Base-by-base conservation (phyloP, 2,797 vertebrate genomes). In the Helostoma temminkii region DNA sequence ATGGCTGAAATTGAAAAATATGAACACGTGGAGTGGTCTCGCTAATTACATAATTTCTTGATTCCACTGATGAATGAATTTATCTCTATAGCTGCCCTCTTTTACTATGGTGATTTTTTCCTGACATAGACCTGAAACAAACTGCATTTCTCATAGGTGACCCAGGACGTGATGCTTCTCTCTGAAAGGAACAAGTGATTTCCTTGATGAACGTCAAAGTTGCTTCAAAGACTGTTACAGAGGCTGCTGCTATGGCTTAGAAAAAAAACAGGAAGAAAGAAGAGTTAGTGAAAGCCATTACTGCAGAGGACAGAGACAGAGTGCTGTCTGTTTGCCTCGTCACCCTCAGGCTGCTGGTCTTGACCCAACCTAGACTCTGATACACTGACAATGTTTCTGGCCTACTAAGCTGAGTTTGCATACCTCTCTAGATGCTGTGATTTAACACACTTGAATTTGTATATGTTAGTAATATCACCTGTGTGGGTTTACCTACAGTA, bases 1-100 rank as follows among this genome's bases (percentile, higher is more conserved):
- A 80, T 53, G 49, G 22, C 12, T 25, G 42, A 37, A 69, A 70
- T 70, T 71, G 74, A 66, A 88, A 85, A 81, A 79, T 71, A 83
- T 52, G 60, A 82, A 74, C 72, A 75, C 9, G 22, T 54, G 47
- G 37, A 74, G 46, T 79, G 72, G 66, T 80, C 78, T 64, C 68
- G 67, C 62, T 81, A 79, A 88, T 79, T 65, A 74, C 28, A 48
- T 76, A 76, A 66, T 9, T 74, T 81, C 45, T 70, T 72, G 36
- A 66, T 62, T 58, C 28, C 53, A 55, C 71, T 71, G 22, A 67
- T 61, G 41, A 63, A 70, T 70, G 43, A 4, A 52, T 83, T 75
- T 10, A 73, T 66, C 36, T 61, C 42, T 19, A 7, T 55, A 36
- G 57, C 18, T 47, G 46, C 37, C 52, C 24, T 64, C 11, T 67